phyloP scores from a whole-genome alignment of 2,113 vertebrate species.

The Indicator maculatus region DNA sequence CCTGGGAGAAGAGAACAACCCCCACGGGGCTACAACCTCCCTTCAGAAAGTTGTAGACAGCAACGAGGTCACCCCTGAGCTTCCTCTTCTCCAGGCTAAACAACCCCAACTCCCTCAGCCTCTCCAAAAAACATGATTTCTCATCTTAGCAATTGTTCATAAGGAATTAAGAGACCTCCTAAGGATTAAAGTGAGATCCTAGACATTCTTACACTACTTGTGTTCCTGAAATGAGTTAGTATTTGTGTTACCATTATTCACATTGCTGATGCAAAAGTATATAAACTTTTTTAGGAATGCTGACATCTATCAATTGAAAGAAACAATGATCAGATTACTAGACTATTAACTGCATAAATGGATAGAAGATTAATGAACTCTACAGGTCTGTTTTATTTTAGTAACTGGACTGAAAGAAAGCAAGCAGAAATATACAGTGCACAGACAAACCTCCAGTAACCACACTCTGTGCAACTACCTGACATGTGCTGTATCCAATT shows the following conservation, averaged over 20 bases:
- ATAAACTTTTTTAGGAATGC: slow-evolving; percentile 1
- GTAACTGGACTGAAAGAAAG: background rate
- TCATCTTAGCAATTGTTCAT: background rate
- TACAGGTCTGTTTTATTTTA: background rate
- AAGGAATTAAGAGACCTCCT: background rate
- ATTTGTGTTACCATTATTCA: background rate
- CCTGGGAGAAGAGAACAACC: too few species aligned
- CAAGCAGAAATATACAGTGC: background rate
- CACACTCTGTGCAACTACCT: background rate
- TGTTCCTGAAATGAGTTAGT: background rate
- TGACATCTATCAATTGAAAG: slow-evolving; percentile 35
- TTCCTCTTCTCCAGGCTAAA: too few species aligned
- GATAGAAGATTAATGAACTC: background rate
- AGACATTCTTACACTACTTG: background rate
- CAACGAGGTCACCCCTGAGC: too few species aligned
- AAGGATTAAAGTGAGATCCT: background rate
- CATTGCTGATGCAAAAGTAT: background rate
- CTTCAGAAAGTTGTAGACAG: too few species aligned
- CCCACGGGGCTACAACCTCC: too few species aligned
- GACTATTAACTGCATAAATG: background rate
- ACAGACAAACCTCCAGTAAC: background rate
- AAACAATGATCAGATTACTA: background rate
- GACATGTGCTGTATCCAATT: background rate
- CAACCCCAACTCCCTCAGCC: too few species aligned
- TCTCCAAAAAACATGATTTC: background rate